These are phyloP conservation scores for Corythornis leucogaster DNA, from an alignment of 2,797 vertebrate genomes.

Conservation along the genomic window DNA sequence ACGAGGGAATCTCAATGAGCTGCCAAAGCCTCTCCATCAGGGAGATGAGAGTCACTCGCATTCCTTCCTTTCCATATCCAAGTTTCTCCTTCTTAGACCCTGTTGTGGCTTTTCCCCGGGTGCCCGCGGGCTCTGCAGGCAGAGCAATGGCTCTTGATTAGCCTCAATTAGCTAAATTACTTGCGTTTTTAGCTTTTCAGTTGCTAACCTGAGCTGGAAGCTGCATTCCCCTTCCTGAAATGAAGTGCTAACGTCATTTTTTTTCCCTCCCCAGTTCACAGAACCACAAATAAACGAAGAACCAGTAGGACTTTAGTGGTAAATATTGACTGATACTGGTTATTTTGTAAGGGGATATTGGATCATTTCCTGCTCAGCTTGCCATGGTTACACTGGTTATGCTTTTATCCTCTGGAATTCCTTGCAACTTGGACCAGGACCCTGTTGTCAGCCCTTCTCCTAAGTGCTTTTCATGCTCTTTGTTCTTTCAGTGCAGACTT, in stretches of 20 bases:
- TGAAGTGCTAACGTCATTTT: no score
- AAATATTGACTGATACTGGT: neutral
- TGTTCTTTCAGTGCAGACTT: neutral
- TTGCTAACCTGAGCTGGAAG: neutral
- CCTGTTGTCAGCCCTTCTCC: accelerated
- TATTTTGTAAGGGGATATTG: neutral
- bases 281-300: neutral
- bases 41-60: neutral
- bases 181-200: neutral
- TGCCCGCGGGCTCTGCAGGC: neutral
- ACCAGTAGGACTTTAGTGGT: neutral
- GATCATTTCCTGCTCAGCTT: neutral
- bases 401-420: neutral
- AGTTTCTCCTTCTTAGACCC: neutral
- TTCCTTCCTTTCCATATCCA: neutral
- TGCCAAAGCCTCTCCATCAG: conserved; percentile 17
- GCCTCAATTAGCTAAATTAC: neutral
- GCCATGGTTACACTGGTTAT: neutral
- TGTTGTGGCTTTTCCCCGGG: neutral
- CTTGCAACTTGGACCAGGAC: neutral
- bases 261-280: no score
- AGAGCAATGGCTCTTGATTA: neutral
- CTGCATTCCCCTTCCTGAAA: neutral
- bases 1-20: conserved; percentile 3
- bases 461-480: neutral